Conservation (phyloP, 2,888 invertebrate genomes). For the Ditula angustiorana region DNA sequence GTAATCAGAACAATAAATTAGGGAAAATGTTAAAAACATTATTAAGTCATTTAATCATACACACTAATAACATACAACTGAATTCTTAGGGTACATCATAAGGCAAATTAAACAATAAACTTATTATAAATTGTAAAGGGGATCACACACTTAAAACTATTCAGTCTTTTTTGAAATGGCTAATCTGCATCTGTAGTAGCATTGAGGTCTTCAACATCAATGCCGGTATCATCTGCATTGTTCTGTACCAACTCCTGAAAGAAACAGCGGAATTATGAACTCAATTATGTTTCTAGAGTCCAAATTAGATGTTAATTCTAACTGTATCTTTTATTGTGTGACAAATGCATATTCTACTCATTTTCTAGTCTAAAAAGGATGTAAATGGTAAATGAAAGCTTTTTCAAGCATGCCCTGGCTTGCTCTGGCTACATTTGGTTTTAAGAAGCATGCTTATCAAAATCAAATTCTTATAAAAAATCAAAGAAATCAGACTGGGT, state of each 20-base stretch:
- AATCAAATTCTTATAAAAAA: too few relatives aligned
- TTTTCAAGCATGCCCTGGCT: too few relatives aligned
- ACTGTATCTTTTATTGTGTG: too few relatives aligned
- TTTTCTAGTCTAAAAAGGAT: too few relatives aligned
- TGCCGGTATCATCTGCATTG: conserved; percentile 47
- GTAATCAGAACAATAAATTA: too few relatives aligned
- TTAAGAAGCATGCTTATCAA: too few relatives aligned
- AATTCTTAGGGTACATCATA: conserved; percentile 13
- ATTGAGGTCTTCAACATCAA: conserved; percentile 43
- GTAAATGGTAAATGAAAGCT: too few relatives aligned
- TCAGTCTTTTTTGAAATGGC: conserved; percentile 37
- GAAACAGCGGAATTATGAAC: neutral
- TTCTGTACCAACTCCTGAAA: conserved; percentile 44
- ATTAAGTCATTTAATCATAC: conserved; percentile 13
- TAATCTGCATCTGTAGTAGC: conserved; percentile 31
- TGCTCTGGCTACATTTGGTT: too few relatives aligned
- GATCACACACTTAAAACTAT: conserved; percentile 24
- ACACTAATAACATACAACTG: neutral
- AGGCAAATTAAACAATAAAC: conserved; percentile 11
- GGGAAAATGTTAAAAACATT: neutral
- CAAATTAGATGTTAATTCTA: too few relatives aligned
- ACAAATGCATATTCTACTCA: too few relatives aligned
- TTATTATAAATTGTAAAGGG: conserved; percentile 9
- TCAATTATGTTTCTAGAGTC: too few relatives aligned
- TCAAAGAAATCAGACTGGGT: too few relatives aligned